Evolutionary conservation across 2,797 vertebrate genomes (phyloP), one percentile per base, ranked within the genome.

Genomic region (Pseudomugil tenellus): DNA sequence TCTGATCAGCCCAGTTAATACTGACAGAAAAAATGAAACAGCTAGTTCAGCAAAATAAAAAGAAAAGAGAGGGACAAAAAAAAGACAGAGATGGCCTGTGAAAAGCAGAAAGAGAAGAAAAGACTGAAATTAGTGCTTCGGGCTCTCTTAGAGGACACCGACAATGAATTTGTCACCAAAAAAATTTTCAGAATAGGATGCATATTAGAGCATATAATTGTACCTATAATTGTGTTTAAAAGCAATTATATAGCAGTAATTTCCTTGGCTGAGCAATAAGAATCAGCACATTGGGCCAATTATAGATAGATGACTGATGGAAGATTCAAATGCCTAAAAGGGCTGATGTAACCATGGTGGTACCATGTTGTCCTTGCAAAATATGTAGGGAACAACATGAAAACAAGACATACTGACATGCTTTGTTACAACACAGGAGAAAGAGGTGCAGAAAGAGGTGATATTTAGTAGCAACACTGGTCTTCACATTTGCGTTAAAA

Each of bases 161-260:
- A 79, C 70, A 80, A 89, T 87, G 65, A 86, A 91, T 85, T 77
- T 85, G 81, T 83, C 84, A 80, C 69, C 21, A 67, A 17, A 16
- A 41, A 41, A 70, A 87, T 48, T 71, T 66, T 31, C 71, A 81
- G 58, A 84, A 87, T 26, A 67, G 65, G 75, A 85, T 60, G 53
- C 83, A 74, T 84, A 89, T 89, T 86, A 91, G 72, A 74, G 74
- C 80, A 67, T 65, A 83, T 85, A 89, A 91, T 89, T 90, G 78
- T 85, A 72, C 80, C 65, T 67, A 83, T 85, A 89, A 91, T 89
- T 90, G 78, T 85, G 75, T 76, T 89, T 88, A 79, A 88, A 79
- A 83, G 79, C 66, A 88, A 87, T 89, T 89, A 90, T 41, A 71
- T 73, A 76, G 57, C 75, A 81, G 69, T 72, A 72, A 76, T 80